These are phyloP conservation scores for Philypnodon macrostomus DNA, from an alignment of 2,797 vertebrate genomes.

Conservation along the genomic window DNA sequence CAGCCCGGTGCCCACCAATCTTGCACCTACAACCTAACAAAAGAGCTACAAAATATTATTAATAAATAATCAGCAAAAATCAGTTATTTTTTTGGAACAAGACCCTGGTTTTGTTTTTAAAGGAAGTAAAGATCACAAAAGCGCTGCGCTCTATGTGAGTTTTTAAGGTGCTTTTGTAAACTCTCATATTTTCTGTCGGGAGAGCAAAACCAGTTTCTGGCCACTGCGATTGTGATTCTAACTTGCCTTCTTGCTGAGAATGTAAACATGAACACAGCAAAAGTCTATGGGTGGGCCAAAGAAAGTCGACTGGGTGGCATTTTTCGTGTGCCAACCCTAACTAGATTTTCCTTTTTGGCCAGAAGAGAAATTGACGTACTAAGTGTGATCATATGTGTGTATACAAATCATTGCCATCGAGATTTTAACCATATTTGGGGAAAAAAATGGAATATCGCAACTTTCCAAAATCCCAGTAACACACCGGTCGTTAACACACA, in stretches of 20 bases:
- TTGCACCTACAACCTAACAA: conserved; percentile 62
- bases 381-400: conserved; percentile 37
- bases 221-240: conserved; percentile 73
- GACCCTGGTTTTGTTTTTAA: conserved; percentile 77
- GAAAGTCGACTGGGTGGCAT: conserved; percentile 65
- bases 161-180: conserved; percentile 83
- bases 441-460: conserved; percentile 55
- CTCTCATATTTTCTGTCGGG: conserved; percentile 63
- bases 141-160: conserved; percentile 76
- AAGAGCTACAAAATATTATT: conserved; percentile 74
- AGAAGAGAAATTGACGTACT: no score
- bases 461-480: conserved; percentile 81
- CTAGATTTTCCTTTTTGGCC: conserved; percentile 50
- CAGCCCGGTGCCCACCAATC: conserved; percentile 78
- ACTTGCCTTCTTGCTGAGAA: conserved; percentile 76
- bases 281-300: conserved; percentile 56
- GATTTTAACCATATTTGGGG: conserved; percentile 23
- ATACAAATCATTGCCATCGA: conserved; percentile 48
- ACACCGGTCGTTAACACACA: conserved; percentile 76
- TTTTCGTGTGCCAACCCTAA: conserved; percentile 44
- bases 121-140: conserved; percentile 79
- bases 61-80: conserved; percentile 78
- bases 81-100: conserved; percentile 75
- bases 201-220: conserved; percentile 56
- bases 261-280: conserved; percentile 83